Evolutionary conservation across 2,113 vertebrate genomes (phyloP).

Genomic region (Oncorhynchus mykiss): DNA sequence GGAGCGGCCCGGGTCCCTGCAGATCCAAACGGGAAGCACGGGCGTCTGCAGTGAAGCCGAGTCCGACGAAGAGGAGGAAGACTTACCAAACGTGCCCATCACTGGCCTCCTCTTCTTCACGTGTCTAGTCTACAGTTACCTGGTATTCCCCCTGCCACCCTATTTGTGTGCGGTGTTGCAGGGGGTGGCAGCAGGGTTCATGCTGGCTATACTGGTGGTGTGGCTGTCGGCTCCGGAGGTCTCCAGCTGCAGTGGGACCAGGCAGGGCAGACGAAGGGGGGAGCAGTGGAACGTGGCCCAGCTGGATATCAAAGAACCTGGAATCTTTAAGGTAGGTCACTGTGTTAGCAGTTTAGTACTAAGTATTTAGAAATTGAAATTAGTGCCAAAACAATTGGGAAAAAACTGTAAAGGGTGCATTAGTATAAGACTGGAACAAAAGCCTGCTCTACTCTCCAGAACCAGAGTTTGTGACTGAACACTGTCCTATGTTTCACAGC

Average conservation of each 20-base stretch:
- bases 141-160: constrained; percentile 87
- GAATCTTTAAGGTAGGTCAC: constrained; percentile 85
- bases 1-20: constrained; percentile 62
- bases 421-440: too few relatives aligned
- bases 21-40: constrained; percentile 61
- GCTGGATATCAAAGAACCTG: constrained; percentile 90
- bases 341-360: neutral
- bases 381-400: too few relatives aligned
- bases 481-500: too few relatives aligned
- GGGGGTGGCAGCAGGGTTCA: constrained; percentile 87
- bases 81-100: constrained; percentile 73
- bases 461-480: too few relatives aligned
- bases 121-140: constrained; percentile 86
- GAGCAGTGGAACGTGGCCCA: constrained; percentile 74
- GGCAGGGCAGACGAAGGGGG: constrained; percentile 45
- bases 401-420: too few relatives aligned
- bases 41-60: constrained; percentile 65
- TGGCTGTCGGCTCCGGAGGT: constrained; percentile 86
- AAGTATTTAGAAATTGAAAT: too few relatives aligned
- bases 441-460: too few relatives aligned
- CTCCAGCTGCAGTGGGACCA: constrained; percentile 58
- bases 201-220: constrained; percentile 85
- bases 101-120: constrained; percentile 83
- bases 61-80: constrained; percentile 62
- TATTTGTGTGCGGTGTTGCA: constrained; percentile 84